phyloP scores from a whole-genome alignment of 2,888 invertebrate species.

The Agrotis exclamationis region DNA sequence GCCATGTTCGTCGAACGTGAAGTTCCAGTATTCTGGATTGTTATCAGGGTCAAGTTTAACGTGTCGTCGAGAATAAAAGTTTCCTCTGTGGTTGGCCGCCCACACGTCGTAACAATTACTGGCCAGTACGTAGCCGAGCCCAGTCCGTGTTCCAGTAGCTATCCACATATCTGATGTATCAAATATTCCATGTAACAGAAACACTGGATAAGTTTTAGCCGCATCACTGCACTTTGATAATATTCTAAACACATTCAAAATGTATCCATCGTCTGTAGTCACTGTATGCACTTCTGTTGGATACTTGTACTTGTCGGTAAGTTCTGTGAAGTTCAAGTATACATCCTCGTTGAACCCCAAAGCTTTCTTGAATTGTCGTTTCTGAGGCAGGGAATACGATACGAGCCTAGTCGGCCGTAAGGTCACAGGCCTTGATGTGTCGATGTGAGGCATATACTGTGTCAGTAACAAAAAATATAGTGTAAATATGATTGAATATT shows the following conservation, averaged over 20 bases:
- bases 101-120: slow-evolving; percentile 90
- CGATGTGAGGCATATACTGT: slow-evolving; percentile 59
- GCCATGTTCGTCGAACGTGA: slow-evolving; percentile 94
- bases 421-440: slow-evolving; percentile 49
- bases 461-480: slow-evolving; percentile 64
- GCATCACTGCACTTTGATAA: slow-evolving; percentile 72
- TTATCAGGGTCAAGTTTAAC: slow-evolving; percentile 78
- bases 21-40: slow-evolving; percentile 88
- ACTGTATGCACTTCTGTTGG: slow-evolving; percentile 75
- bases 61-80: slow-evolving; percentile 92
- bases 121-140: slow-evolving; percentile 82
- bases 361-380: slow-evolving; percentile 75
- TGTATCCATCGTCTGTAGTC: slow-evolving; percentile 81
- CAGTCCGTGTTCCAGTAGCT: slow-evolving; percentile 72
- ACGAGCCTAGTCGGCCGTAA: slow-evolving; percentile 66
- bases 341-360: slow-evolving; percentile 82
- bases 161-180: slow-evolving; percentile 81
- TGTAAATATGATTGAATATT: slow-evolving; percentile 49
- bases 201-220: slow-evolving; percentile 71
- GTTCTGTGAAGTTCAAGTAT: slow-evolving; percentile 81
- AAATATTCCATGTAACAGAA: slow-evolving; percentile 79
- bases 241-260: slow-evolving; percentile 78
- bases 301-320: slow-evolving; percentile 78
- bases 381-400: slow-evolving; percentile 76
- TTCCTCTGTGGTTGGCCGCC: slow-evolving; percentile 91